A percentile compares a stretch with the other conserved stretches of the same genome.
Evolutionary conservation across 1,140 invertebrate genomes (phyloP).

Genomic region (Aradophagus sp.): DNA sequence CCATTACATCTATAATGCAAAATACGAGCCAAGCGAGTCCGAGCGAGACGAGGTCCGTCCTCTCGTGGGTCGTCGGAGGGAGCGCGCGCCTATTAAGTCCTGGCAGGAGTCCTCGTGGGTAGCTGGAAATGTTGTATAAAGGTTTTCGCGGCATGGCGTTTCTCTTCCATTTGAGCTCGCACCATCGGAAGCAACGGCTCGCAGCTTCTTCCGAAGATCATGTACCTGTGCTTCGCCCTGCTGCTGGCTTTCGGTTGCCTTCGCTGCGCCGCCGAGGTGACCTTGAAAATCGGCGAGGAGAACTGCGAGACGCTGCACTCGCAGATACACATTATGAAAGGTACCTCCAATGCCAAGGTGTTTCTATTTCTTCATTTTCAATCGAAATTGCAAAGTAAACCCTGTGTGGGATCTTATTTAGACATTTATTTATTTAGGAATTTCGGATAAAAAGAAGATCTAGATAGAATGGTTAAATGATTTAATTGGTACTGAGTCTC

Average conservation of each 20-base stretch:
- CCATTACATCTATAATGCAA: slow-evolving; percentile 66
- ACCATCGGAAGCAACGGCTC: slow-evolving; percentile 21
- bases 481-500: too few species aligned
- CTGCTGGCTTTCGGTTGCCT: slow-evolving; percentile 32
- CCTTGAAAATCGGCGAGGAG: slow-evolving; percentile 68
- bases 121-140: slow-evolving; percentile 67
- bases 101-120: slow-evolving; percentile 62
- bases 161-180: slow-evolving; percentile 59
- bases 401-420: too few species aligned
- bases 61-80: slow-evolving; percentile 35
- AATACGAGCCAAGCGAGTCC: slow-evolving; percentile 56
- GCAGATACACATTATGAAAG: slow-evolving; percentile 86
- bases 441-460: too few species aligned
- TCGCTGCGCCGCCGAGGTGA: slow-evolving; percentile 25
- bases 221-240: slow-evolving; percentile 35
- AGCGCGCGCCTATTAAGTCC: slow-evolving; percentile 62
- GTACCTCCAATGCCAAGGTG: too few species aligned
- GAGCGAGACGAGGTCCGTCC: slow-evolving; percentile 26
- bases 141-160: slow-evolving; percentile 56
- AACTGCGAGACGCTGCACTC: slow-evolving; percentile 87
- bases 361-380: too few species aligned
- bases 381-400: too few species aligned
- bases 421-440: too few species aligned
- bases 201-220: slow-evolving; percentile 14
- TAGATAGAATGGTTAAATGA: too few species aligned